These are phyloP conservation scores for Pseudolaguvia tuberculata DNA, from an alignment of 2,113 vertebrate genomes.

Conservation along the genomic window DNA sequence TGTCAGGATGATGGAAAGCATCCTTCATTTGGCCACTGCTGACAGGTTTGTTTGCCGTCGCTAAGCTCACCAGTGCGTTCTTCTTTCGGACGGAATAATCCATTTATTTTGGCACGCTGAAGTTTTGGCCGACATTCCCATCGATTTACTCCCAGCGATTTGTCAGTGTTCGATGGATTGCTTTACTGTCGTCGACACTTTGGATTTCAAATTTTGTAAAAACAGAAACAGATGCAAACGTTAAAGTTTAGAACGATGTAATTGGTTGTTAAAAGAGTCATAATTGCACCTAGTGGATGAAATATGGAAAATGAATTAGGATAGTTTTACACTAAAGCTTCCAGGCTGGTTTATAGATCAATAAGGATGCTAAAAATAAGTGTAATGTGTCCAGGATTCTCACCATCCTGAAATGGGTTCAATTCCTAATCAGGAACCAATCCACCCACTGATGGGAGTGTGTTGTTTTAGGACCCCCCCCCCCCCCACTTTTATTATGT, in stretches of 20 bases:
- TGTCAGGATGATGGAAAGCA: slow-evolving; percentile 15
- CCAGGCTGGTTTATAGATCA: background rate
- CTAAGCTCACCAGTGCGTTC: slow-evolving; percentile 9
- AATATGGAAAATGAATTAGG: background rate
- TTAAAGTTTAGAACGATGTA: background rate
- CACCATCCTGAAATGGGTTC: too few relatives aligned
- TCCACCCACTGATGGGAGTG: too few relatives aligned
- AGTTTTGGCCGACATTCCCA: background rate
- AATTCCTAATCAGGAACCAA: too few relatives aligned
- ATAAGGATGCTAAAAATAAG: too few relatives aligned
- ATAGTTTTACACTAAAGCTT: background rate
- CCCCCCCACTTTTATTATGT: too few relatives aligned
- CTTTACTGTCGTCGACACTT: background rate
- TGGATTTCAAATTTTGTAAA: background rate
- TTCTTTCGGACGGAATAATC: slow-evolving; percentile 21
- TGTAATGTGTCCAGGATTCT: too few relatives aligned
- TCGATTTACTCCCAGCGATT: slow-evolving; percentile 2
- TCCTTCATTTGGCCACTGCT: background rate
- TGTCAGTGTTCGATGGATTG: background rate
- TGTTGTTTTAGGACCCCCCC: too few relatives aligned
- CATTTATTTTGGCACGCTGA: slow-evolving; percentile 8
- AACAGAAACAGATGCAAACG: background rate
- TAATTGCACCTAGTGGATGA: too few relatives aligned
- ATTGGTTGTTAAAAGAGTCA: too few relatives aligned
- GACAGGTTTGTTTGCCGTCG: slow-evolving; percentile 11